Evolutionary conservation across 2,113 vertebrate species (phyloP).

Genomic region (Sceloporus tristichus): DNA sequence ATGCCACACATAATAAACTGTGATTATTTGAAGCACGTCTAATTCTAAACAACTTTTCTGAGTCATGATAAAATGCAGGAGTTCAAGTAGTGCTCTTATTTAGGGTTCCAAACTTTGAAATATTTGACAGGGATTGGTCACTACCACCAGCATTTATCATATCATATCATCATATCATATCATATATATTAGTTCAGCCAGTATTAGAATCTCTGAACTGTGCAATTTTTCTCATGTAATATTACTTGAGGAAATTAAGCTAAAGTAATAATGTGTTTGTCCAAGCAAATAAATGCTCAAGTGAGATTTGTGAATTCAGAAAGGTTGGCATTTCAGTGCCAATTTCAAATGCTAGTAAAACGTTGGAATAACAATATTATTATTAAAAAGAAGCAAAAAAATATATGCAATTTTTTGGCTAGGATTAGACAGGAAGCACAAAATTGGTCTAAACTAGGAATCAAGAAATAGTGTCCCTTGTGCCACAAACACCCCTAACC

Average conservation of each 20-base stretch:
- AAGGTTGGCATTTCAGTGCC: too few species aligned
- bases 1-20: constrained; percentile 1
- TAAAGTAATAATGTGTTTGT: neutral
- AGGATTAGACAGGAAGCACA: too few species aligned
- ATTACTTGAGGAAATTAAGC: neutral
- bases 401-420: too few species aligned
- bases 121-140: neutral
- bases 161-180: neutral
- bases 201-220: neutral
- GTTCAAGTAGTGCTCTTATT: constrained; percentile 9
- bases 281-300: neutral
- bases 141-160: neutral
- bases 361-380: too few species aligned
- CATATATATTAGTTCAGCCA: neutral
- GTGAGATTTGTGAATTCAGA: neutral
- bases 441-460: too few species aligned
- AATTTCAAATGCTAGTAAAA: too few species aligned
- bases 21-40: constrained; percentile 26
- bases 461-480: too few species aligned
- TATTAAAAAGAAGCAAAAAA: too few species aligned
- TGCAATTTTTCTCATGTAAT: neutral
- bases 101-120: neutral
- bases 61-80: neutral
- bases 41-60: constrained; percentile 15
- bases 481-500: too few species aligned